Conservation (phyloP, 2,888 invertebrate genomes). For the Azorinus chamasolen region DNA sequence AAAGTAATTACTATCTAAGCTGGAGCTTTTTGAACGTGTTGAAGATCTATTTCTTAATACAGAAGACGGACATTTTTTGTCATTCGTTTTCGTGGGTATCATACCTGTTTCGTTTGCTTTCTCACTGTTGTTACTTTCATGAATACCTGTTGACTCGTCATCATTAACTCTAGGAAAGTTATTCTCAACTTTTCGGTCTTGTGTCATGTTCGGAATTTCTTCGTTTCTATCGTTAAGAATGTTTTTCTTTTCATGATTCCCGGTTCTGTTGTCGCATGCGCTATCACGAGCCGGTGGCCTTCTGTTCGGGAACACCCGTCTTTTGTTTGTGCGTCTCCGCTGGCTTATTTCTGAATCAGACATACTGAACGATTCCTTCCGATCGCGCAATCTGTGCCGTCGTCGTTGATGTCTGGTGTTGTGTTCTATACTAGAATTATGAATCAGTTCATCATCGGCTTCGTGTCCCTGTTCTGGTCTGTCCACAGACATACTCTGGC, state of each 20-base stretch:
- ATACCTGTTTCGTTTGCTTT: too few relatives aligned
- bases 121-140: too few relatives aligned
- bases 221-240: too few relatives aligned
- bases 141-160: too few relatives aligned
- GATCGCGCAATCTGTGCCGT: constrained; percentile 21
- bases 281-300: neutral
- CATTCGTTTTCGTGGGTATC: too few relatives aligned
- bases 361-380: constrained; percentile 54
- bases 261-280: neutral
- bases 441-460: constrained; percentile 52
- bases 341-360: constrained; percentile 60
- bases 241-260: neutral
- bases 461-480: constrained; percentile 44
- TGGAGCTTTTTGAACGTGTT: constrained; percentile 23
- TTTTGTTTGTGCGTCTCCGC: neutral
- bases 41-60: neutral
- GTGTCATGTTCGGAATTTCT: too few relatives aligned
- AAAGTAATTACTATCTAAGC: constrained; percentile 58
- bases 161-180: too few relatives aligned
- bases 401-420: constrained; percentile 14
- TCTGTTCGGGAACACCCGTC: neutral
- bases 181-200: too few relatives aligned
- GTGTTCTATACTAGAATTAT: neutral
- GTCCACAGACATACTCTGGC: constrained; percentile 42
- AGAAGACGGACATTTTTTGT: neutral